A percentile compares a stretch with the other conserved stretches of the same genome.
Evolutionary conservation across 2,888 invertebrate genomes (phyloP).

Genomic region (Dexiosoma caninum): DNA sequence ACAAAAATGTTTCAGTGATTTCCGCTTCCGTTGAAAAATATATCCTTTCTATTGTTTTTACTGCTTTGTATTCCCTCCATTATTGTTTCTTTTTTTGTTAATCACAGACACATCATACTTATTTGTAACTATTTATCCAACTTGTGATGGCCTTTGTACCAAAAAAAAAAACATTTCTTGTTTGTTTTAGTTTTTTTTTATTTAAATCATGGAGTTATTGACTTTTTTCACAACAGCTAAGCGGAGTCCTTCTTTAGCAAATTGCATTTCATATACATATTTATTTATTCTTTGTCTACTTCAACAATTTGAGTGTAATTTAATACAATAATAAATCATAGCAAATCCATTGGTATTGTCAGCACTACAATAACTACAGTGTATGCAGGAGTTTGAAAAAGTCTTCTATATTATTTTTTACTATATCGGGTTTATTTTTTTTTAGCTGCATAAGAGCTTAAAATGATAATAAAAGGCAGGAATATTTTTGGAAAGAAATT

Average conservation of each 20-base stretch:
- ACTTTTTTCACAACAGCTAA: conserved; percentile 21
- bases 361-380: conserved; percentile 65
- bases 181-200: conserved; percentile 39
- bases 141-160: conserved; percentile 5
- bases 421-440: no score
- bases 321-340: conserved; percentile 76
- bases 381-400: not conserved
- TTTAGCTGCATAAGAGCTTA: no score
- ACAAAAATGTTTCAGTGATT: not conserved
- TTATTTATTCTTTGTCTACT: not conserved
- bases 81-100: not conserved
- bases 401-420: no score
- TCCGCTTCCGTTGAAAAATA: conserved; percentile 36
- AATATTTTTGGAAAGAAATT: no score
- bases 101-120: not conserved
- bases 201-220: conserved; percentile 52
- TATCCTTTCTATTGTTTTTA: not conserved
- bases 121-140: conserved; percentile 8
- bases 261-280: not conserved
- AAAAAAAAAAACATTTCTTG: no score
- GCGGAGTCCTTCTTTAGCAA: conserved; percentile 23
- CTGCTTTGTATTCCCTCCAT: not conserved
- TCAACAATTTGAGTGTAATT: conserved; percentile 68
- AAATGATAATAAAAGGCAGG: no score
- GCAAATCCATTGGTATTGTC: conserved; percentile 76